Evolutionary conservation across 2,797 vertebrate species (phyloP), one percentile per base, ranked within the genome.

Genomic region (Allobates femoralis): DNA sequence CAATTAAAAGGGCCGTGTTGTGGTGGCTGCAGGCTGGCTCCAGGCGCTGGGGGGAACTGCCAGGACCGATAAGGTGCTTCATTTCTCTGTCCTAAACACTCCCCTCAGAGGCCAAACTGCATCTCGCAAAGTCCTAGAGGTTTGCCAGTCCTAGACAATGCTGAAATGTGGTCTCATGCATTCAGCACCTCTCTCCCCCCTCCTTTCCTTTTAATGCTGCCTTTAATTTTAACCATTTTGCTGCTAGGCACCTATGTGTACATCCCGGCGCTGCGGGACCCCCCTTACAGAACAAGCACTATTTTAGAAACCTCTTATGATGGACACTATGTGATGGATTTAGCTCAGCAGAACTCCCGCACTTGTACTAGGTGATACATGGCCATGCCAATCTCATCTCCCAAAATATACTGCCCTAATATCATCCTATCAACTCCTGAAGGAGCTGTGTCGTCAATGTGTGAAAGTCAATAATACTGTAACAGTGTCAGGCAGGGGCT

Each of bases 51-150:
- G 87, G 87, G 83, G 78, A 88, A 85, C 87, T 88, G 87, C 87
- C 87, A 88, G 83, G 87, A 88, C 87, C 78, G 87, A 88, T 88
- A 88, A 88, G 87, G 87, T 88, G 87, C 83, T 88, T 88, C 87
- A 85, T 81, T 88, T 85, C 87, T 88, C 76, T 88, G 87, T 88
- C 87, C 87, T 88, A 88, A 86, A 80, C 81, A 84, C 81, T 84
- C 81, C 85, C 85, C 81, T 86, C 67, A 28, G 86, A 84, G 82
- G 76, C 85, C 82, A 84, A 77, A 83, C 71, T 80, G 69, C 81
- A 84, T 74, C 85, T 75, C 76, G n/a, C 66, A 56, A 58, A 84
- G 87, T 62, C 84, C 56, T 78, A 83, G 56, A 83, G 74, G 67
- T 69, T 78, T 34, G 15, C 74, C 46, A 41, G 84, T 77, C 84